These are phyloP conservation scores for Melangyna quadrimaculata DNA, from an alignment of 2,888 invertebrate genomes.

Conservation along the genomic window DNA sequence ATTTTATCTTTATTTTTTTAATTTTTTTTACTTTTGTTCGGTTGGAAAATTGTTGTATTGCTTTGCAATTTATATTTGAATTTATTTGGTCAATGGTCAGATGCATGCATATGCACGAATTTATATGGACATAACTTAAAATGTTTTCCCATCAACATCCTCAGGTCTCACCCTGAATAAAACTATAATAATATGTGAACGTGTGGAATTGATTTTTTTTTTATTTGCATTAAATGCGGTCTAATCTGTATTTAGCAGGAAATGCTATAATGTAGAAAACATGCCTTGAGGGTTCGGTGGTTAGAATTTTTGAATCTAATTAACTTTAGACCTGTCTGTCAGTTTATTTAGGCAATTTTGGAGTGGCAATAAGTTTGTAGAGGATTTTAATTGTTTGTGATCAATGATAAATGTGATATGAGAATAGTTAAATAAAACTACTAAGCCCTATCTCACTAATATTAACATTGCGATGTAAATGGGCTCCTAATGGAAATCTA, in stretches of 20 bases:
- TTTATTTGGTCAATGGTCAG: constrained; percentile 23
- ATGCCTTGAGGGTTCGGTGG: constrained; percentile 18
- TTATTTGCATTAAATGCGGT: neutral
- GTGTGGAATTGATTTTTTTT: constrained; percentile 2
- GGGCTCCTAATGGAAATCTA: too few species aligned
- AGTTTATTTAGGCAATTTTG: constrained; percentile 22
- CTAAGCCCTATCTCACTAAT: too few species aligned
- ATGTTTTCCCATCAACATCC: neutral
- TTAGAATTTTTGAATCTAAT: constrained; percentile 43
- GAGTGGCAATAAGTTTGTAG: neutral
- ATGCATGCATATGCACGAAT: constrained; percentile 15
- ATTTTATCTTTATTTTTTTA: constrained; percentile 4
- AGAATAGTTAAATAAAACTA: neutral
- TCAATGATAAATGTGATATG: neutral
- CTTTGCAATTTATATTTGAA: constrained; percentile 51
- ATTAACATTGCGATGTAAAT: too few species aligned
- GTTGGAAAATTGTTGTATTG: constrained; percentile 47
- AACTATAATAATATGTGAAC: neutral
- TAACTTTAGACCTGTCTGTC: constrained; percentile 53
- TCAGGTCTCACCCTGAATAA: neutral
- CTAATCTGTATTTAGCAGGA: constrained; percentile 24
- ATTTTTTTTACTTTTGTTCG: neutral
- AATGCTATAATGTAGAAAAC: neutral
- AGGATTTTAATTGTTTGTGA: constrained; percentile 18
- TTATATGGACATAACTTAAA: constrained; percentile 31